Conservation (phyloP, 2,113 vertebrate species). For the Pelecanus crispus region DNA sequence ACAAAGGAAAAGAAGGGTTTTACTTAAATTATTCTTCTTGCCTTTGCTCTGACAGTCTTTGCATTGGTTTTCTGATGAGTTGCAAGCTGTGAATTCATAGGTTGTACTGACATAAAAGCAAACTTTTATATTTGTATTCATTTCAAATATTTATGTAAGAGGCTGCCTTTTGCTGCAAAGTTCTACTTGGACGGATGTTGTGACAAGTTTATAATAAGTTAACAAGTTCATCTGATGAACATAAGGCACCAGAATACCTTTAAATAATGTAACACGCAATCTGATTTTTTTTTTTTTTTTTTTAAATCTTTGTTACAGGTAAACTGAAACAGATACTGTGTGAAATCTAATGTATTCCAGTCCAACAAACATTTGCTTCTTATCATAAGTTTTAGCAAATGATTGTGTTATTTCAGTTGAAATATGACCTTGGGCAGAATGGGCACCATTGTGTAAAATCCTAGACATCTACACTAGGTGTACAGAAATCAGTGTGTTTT, state of each 20-base stretch:
- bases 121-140: not conserved
- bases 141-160: not conserved
- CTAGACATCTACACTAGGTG: not conserved
- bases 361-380: not conserved
- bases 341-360: not conserved
- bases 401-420: not conserved
- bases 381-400: not conserved
- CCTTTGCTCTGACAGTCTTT: not conserved
- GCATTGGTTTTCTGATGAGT: not conserved
- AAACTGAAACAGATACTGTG: not conserved
- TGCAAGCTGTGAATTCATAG: not conserved
- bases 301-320: not conserved
- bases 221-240: not conserved
- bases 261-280: not conserved
- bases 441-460: not conserved
- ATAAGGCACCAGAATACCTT: not conserved
- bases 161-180: not conserved
- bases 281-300: not conserved
- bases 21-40: not conserved
- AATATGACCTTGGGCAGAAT: not conserved
- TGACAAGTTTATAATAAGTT: not conserved
- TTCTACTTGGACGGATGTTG: not conserved
- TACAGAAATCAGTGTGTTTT: accelerated
- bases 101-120: not conserved
- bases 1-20: not conserved